Percentiles rank a stretch among this genome's conserved stretches.
Conservation (phyloP, 2,888 invertebrate genomes). For the Dryococelus australis region DNA sequence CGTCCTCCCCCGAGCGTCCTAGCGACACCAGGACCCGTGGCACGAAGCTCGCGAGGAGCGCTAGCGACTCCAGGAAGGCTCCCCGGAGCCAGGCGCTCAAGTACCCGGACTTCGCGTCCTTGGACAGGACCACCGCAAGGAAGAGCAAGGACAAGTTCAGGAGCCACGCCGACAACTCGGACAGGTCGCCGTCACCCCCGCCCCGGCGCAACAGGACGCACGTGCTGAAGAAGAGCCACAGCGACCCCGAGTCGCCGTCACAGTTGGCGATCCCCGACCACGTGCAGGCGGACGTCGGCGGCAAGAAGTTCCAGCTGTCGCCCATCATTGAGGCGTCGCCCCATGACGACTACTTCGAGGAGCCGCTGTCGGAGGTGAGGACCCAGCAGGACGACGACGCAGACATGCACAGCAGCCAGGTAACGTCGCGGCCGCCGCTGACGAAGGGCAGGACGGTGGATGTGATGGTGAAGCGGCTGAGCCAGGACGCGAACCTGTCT, state of each 20-base stretch:
- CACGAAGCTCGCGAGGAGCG: constrained; percentile 54
- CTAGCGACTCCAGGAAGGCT: constrained; percentile 65
- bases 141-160: constrained; percentile 30
- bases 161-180: constrained; percentile 28
- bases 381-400: constrained; percentile 55
- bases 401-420: constrained; percentile 55
- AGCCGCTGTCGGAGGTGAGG: constrained; percentile 54
- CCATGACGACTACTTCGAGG: constrained; percentile 70
- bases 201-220: constrained; percentile 31
- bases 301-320: constrained; percentile 74
- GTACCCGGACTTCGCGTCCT: constrained; percentile 33
- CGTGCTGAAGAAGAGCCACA: constrained; percentile 61
- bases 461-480: constrained; percentile 77
- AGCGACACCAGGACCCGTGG: constrained; percentile 27
- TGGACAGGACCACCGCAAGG: constrained; percentile 33
- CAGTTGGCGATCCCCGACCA: background rate
- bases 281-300: constrained; percentile 57
- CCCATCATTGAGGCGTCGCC: constrained; percentile 79
- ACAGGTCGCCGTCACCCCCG: constrained; percentile 30
- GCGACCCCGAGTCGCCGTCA: constrained; percentile 43
- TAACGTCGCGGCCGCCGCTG: constrained; percentile 51
- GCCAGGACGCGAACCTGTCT: constrained; percentile 50
- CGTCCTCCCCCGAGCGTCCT: constrained; percentile 33
- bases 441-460: constrained; percentile 76
- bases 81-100: constrained; percentile 12